A percentile compares a stretch with the other conserved stretches of the same genome.
Evolutionary conservation across 2,113 vertebrate species (phyloP).

Genomic region (Oophaga pumilio): DNA sequence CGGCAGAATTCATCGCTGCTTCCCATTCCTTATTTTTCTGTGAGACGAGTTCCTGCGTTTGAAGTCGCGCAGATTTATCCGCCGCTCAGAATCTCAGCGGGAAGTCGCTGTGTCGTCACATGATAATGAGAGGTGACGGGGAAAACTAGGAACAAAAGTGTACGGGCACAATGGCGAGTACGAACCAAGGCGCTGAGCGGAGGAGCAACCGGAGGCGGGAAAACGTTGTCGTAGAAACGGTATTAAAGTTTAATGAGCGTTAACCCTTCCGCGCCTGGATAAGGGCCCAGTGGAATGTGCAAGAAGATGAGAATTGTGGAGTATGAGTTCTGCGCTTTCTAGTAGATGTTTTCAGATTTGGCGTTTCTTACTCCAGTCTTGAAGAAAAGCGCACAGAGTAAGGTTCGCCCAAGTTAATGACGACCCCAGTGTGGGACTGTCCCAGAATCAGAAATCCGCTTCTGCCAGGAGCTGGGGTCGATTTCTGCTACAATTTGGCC

Average conservation of each 20-base stretch:
- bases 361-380: no score
- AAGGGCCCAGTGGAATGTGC: neutral
- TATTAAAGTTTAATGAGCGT: neutral
- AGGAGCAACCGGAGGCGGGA: neutral
- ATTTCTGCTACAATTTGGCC: no score
- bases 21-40: neutral
- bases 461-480: no score
- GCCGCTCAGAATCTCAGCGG: neutral
- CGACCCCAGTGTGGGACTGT: no score
- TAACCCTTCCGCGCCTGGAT: neutral
- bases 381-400: no score
- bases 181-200: neutral
- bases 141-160: neutral
- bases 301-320: neutral
- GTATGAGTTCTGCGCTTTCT: neutral
- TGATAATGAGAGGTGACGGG: constrained; percentile 1
- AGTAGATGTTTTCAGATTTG: no score
- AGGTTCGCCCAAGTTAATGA: no score
- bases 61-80: neutral
- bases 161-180: neutral
- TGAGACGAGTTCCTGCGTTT: neutral
- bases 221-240: neutral
- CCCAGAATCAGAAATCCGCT: no score
- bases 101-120: neutral
- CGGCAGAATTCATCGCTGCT: neutral